Conservation (phyloP, 92 coral and sea anemone genomes). For the Nematostella vectensis region DNA sequence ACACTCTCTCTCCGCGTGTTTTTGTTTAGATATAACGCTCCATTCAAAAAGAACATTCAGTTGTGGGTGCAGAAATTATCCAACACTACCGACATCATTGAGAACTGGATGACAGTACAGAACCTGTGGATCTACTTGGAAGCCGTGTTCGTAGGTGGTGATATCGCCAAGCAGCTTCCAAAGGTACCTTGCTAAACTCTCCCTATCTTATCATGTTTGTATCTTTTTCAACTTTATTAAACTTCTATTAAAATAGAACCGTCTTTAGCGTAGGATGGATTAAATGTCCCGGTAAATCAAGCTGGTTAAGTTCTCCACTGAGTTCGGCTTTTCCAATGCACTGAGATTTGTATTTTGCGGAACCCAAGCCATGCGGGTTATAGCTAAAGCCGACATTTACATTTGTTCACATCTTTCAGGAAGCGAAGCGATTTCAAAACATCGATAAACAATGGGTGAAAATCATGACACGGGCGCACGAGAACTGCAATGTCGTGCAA, state of each 20-base stretch:
- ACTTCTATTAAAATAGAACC: too few relatives aligned
- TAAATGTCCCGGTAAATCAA: too few relatives aligned
- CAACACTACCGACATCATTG: slow-evolving; percentile 80
- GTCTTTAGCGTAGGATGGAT: too few relatives aligned
- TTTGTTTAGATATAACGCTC: slow-evolving; percentile 62
- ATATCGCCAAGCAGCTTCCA: slow-evolving; percentile 79
- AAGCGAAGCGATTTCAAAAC: slow-evolving; percentile 79
- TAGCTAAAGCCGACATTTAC: too few relatives aligned
- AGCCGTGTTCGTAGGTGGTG: slow-evolving; percentile 89
- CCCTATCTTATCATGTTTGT: neutral
- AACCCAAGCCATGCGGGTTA: too few relatives aligned
- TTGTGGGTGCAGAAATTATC: slow-evolving; percentile 81
- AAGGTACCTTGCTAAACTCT: slow-evolving; percentile 57
- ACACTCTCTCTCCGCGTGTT: neutral
- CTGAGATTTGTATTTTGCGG: too few relatives aligned
- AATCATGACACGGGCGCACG: slow-evolving; percentile 76
- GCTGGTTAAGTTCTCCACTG: too few relatives aligned
- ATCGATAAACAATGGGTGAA: slow-evolving; percentile 82
- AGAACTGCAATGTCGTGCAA: slow-evolving; percentile 57
- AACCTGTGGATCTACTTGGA: slow-evolving; percentile 83
- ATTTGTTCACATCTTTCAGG: too few relatives aligned
- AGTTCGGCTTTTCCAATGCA: too few relatives aligned
- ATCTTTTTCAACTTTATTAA: too few relatives aligned
- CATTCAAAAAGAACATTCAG: slow-evolving; percentile 78
- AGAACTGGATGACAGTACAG: slow-evolving; percentile 86